Conservation (phyloP, 2,888 invertebrate species). For the Prosopocoilus inquinatus region DNA sequence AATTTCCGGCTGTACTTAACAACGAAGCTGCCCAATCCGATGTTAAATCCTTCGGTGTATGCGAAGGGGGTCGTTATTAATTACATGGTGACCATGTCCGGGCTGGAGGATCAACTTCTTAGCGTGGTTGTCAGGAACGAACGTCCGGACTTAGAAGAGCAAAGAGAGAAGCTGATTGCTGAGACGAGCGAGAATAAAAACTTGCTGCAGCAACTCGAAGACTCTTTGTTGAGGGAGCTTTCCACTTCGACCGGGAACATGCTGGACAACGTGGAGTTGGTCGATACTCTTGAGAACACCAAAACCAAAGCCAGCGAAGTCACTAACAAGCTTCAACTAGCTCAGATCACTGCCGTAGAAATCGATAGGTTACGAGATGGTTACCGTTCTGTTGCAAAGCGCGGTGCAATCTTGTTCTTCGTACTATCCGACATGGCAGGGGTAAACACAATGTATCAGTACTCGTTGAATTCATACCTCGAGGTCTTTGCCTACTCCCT, state of each 20-base stretch:
- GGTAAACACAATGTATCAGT: constrained; percentile 91
- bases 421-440: constrained; percentile 86
- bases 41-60: constrained; percentile 82
- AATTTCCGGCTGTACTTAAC: constrained; percentile 87
- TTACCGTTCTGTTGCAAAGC: constrained; percentile 79
- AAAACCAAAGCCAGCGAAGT: constrained; percentile 85
- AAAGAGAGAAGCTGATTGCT: constrained; percentile 76
- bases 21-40: constrained; percentile 86
- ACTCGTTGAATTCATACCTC: constrained; percentile 80
- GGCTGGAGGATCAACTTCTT: constrained; percentile 86
- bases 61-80: constrained; percentile 88
- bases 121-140: constrained; percentile 88
- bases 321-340: constrained; percentile 73
- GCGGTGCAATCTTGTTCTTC: constrained; percentile 89
- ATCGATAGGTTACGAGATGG: constrained; percentile 82
- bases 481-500: constrained; percentile 81
- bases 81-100: constrained; percentile 83
- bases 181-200: constrained; percentile 87
- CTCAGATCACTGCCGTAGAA: constrained; percentile 72
- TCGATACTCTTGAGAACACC: constrained; percentile 83
- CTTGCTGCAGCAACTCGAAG: constrained; percentile 78
- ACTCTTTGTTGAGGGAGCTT: constrained; percentile 79
- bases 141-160: constrained; percentile 83
- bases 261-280: constrained; percentile 86
- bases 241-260: constrained; percentile 88